phyloP scores from a whole-genome alignment of 2,797 vertebrate species.

The Protonibea diacanthus region DNA sequence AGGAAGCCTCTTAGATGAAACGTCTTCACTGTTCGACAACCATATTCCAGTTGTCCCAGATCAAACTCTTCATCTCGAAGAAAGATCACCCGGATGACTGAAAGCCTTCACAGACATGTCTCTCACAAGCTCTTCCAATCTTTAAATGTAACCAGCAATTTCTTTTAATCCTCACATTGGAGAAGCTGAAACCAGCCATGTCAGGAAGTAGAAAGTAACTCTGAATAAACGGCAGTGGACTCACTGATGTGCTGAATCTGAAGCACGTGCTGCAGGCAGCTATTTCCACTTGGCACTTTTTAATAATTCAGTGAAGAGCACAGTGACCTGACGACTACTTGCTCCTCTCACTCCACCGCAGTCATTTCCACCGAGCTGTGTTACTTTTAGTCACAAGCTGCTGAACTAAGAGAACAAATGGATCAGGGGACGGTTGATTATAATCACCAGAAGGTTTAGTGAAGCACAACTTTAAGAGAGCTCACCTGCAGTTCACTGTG shows the following conservation, averaged over 20 bases:
- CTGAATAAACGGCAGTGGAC: constrained; percentile 23
- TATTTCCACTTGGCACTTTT: constrained; percentile 53
- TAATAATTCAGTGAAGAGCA: constrained; percentile 74
- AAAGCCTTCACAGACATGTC: too few relatives aligned
- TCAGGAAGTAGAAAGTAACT: not conserved
- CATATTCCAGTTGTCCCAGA: too few relatives aligned
- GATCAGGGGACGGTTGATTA: not conserved
- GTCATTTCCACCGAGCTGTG: constrained; percentile 19
- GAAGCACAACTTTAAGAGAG: constrained; percentile 25
- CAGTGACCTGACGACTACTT: constrained; percentile 53
- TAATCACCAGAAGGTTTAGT: constrained; percentile 15
- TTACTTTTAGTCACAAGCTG: constrained; percentile 25
- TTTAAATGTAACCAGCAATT: not conserved
- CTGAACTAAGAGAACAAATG: constrained; percentile 17
- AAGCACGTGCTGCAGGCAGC: constrained; percentile 38
- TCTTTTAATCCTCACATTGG: not conserved
- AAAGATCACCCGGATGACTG: too few relatives aligned
- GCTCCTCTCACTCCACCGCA: constrained; percentile 21
- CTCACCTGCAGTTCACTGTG: constrained; percentile 42
- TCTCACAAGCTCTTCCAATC: too few relatives aligned
- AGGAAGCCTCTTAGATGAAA: too few relatives aligned
- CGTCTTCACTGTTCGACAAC: too few relatives aligned
- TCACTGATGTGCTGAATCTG: constrained; percentile 21
- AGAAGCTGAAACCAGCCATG: not conserved
- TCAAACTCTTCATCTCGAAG: too few relatives aligned